Evolutionary conservation across 1,140 invertebrate genomes (phyloP).

Genomic region (Plodia interpunctella): DNA sequence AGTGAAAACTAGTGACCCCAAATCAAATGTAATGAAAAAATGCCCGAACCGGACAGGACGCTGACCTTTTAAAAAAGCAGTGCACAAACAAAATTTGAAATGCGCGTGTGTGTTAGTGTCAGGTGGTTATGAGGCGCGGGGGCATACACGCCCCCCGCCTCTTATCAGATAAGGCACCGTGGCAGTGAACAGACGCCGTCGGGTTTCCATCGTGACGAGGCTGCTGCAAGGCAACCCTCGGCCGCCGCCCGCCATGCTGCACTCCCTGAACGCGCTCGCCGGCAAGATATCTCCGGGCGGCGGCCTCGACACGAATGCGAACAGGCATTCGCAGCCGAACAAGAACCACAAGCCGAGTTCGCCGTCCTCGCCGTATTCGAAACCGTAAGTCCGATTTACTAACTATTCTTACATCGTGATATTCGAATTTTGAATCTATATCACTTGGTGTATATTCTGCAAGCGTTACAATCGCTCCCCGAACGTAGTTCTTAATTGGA

Average conservation of each 20-base stretch:
- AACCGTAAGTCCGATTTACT: conserved; percentile 60
- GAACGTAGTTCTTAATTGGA: too few species aligned
- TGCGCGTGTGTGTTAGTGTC: conserved; percentile 38
- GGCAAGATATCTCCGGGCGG: conserved; percentile 87
- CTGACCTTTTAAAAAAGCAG: conserved; percentile 49
- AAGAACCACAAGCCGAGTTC: conserved; percentile 71
- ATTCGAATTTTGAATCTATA: too few species aligned
- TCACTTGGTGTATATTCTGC: too few species aligned
- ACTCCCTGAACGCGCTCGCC: conserved; percentile 87
- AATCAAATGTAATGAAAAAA: conserved; percentile 27
- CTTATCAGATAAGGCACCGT: conserved; percentile 71
- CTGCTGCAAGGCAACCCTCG: conserved; percentile 49
- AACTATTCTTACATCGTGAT: not conserved
- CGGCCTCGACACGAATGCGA: conserved; percentile 78
- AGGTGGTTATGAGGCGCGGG: conserved; percentile 69
- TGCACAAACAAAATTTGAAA: conserved; percentile 12
- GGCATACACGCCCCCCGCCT: conserved; percentile 59
- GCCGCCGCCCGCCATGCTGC: conserved; percentile 82
- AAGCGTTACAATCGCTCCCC: too few species aligned
- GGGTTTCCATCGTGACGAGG: conserved; percentile 66
- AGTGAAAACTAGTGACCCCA: not conserved
- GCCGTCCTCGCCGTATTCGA: conserved; percentile 61
- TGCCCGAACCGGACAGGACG: conserved; percentile 64
- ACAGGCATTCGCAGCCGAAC: conserved; percentile 78
- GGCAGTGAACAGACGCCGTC: conserved; percentile 46